A percentile compares a stretch with the other conserved stretches of the same genome.
phyloP scores from a whole-genome alignment of 2,888 invertebrate genomes.

The Drosophila macrospina region DNA sequence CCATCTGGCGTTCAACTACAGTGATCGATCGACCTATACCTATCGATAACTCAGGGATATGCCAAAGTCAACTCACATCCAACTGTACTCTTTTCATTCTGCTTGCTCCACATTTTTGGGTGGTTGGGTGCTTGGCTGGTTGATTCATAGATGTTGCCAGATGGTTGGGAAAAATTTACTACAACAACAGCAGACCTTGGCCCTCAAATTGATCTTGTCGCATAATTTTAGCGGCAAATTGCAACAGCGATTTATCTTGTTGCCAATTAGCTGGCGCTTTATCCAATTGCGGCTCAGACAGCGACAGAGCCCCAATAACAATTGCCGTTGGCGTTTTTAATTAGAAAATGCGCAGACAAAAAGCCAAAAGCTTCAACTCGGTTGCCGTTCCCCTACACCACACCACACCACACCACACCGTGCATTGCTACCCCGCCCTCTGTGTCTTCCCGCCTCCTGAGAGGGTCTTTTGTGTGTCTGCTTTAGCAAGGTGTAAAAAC shows the following conservation, averaged over 20 bases:
- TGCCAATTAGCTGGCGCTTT: slow-evolving; percentile 65
- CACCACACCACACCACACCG: neutral
- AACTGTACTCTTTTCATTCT: neutral
- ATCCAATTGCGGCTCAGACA: slow-evolving; percentile 1
- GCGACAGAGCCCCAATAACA: slow-evolving; percentile 50
- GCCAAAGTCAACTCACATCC: neutral
- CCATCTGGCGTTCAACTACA: too few relatives aligned
- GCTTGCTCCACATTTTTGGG: neutral
- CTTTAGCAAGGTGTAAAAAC: slow-evolving; percentile 74
- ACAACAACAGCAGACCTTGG: slow-evolving; percentile 51
- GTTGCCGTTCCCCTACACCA: neutral
- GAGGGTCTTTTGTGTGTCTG: slow-evolving; percentile 41
- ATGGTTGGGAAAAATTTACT: slow-evolving; percentile 7
- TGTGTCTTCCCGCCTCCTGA: neutral
- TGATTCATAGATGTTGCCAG: neutral
- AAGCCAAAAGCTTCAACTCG: slow-evolving; percentile 16
- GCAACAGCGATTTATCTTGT: slow-evolving; percentile 75
- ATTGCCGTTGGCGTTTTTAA: slow-evolving; percentile 73
- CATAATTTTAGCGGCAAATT: slow-evolving; percentile 72
- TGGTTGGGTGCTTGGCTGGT: neutral
- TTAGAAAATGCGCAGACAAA: slow-evolving; percentile 69
- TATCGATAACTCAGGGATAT: neutral
- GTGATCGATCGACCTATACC: too few relatives aligned
- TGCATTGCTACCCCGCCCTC: neutral
- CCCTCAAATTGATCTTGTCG: slow-evolving; percentile 74